Conservation (phyloP, 1,140 invertebrate species). For the Periplaneta americana region DNA sequence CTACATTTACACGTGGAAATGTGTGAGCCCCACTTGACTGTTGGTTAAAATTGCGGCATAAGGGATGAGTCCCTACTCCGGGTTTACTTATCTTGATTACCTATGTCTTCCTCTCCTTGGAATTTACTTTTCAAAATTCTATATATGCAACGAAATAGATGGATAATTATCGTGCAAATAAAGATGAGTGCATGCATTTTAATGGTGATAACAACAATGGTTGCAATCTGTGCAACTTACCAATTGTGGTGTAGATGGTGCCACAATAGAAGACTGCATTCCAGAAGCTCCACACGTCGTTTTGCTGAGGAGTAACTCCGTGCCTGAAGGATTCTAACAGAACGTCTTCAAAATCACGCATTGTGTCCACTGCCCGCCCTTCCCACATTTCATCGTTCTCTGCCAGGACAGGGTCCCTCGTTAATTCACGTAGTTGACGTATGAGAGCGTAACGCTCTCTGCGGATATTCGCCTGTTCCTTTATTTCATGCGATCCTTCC, state of each 20-base stretch:
- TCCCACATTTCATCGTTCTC: constrained; percentile 15
- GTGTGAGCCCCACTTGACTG: no score
- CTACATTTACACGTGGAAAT: no score
- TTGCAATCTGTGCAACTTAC: constrained; percentile 46
- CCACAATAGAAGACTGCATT: constrained; percentile 88
- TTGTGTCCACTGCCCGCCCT: constrained; percentile 21
- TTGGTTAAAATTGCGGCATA: no score
- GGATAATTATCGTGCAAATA: no score
- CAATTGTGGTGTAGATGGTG: constrained; percentile 92
- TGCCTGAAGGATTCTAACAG: constrained; percentile 49
- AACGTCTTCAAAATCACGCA: constrained; percentile 46
- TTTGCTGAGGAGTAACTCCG: constrained; percentile 35
- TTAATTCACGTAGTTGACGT: constrained; percentile 28
- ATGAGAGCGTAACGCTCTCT: constrained; percentile 21
- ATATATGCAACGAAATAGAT: no score
- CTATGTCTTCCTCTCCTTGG: no score
- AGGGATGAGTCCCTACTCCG: no score
- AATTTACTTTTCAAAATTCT: no score
- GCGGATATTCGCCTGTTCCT: constrained; percentile 42
- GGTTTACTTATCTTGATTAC: no score
- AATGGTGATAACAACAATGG: no score
- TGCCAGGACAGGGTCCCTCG: neutral
- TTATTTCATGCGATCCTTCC: constrained; percentile 57
- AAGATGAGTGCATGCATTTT: no score
- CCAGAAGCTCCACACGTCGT: constrained; percentile 76